Percentiles rank a stretch among this genome's conserved stretches.
phyloP scores from a whole-genome alignment of 2,797 vertebrate species.

The Pristis pectinata region DNA sequence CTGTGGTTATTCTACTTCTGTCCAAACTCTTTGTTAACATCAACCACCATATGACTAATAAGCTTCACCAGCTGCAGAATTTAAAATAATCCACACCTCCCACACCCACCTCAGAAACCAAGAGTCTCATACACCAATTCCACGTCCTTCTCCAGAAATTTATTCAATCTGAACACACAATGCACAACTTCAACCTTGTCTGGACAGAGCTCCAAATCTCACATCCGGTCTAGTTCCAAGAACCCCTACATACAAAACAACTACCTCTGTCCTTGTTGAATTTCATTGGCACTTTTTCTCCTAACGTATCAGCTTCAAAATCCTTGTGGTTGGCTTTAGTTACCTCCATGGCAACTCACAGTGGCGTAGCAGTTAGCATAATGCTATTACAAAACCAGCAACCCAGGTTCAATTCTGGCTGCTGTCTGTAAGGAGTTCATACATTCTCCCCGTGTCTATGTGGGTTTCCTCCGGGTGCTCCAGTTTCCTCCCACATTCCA shows the following conservation, averaged over 20 bases:
- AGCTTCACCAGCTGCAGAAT: too few species aligned
- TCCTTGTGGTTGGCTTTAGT: background rate
- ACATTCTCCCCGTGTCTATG: too few species aligned
- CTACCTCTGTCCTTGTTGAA: background rate
- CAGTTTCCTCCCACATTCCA: too few species aligned
- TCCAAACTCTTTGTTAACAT: background rate
- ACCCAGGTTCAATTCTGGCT: too few species aligned
- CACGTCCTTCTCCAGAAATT: too few species aligned
- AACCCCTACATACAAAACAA: background rate
- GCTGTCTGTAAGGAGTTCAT: too few species aligned
- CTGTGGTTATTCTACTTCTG: background rate
- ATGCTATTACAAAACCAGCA: too few species aligned
- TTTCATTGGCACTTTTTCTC: background rate
- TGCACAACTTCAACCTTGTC: background rate
- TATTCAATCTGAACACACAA: background rate
- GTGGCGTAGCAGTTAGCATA: too few species aligned
- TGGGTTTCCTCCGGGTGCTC: too few species aligned
- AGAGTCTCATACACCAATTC: too few species aligned
- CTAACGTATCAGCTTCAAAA: background rate
- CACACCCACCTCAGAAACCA: too few species aligned
- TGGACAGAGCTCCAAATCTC: background rate
- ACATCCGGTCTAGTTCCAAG: background rate
- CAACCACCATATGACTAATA: background rate
- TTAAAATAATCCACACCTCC: too few species aligned
- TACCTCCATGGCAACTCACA: background rate